Conservation (phyloP, 2,888 invertebrate genomes). For the Mythimna albipuncta region DNA sequence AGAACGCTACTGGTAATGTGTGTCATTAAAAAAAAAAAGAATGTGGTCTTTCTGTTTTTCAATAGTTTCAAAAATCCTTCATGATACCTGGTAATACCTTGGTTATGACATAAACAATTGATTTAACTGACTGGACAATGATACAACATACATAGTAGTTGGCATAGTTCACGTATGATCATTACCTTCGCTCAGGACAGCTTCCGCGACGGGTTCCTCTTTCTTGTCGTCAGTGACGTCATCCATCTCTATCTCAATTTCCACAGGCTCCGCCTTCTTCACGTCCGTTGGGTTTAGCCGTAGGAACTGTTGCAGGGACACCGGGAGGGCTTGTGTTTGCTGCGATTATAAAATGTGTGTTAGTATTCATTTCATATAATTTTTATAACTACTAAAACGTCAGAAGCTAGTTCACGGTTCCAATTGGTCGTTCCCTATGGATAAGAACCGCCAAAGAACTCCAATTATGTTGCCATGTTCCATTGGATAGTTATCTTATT, state of each 20-base stretch:
- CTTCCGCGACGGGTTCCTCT: constrained; percentile 75
- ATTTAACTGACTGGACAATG: not conserved
- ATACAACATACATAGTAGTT: not conserved
- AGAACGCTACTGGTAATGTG: no score
- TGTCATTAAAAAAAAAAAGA: no score
- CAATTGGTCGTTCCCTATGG: no score
- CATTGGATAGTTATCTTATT: no score
- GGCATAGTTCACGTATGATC: not conserved
- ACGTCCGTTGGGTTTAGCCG: constrained; percentile 77
- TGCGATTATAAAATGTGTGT: constrained; percentile 60
- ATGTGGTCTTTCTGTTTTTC: no score
- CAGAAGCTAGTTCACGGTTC: no score
- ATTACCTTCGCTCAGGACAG: constrained; percentile 79
- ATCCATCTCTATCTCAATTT: constrained; percentile 70
- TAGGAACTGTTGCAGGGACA: constrained; percentile 85
- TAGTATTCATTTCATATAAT: not conserved
- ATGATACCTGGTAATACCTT: no score
- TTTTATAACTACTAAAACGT: no score
- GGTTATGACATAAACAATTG: not conserved
- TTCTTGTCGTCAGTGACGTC: constrained; percentile 63
- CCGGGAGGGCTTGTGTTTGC: constrained; percentile 84
- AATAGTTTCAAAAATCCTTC: no score
- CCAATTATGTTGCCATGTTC: no score
- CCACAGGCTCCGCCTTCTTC: constrained; percentile 67
- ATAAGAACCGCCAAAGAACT: no score